These are phyloP conservation scores for Oncorhynchus nerka DNA, from an alignment of 2,113 vertebrate genomes.

Conservation along the genomic window DNA sequence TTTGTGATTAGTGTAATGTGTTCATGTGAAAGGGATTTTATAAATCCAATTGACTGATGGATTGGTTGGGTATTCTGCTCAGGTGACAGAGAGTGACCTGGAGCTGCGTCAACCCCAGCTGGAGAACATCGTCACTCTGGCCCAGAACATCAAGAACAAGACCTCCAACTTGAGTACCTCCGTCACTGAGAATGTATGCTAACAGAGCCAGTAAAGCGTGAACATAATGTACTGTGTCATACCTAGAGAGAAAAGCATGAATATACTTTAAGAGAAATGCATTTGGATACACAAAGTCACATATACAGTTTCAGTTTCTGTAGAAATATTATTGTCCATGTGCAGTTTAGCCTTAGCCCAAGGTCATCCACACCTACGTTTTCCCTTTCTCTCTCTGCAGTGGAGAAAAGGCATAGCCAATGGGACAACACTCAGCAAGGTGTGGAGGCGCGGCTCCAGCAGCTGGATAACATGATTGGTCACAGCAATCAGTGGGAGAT, in stretches of 20 bases:
- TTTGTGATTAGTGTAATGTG: no score
- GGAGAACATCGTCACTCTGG: constrained; percentile 91
- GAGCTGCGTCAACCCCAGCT: constrained; percentile 92
- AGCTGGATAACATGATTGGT: constrained; percentile 85
- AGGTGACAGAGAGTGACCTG: constrained; percentile 93
- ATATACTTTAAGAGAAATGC: no score
- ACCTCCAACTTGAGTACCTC: constrained; percentile 90
- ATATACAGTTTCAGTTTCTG: no score
- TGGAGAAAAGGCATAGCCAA: constrained; percentile 89
- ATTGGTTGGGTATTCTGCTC: constrained; percentile 6
- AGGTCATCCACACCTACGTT: no score
- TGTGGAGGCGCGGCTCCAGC: constrained; percentile 83
- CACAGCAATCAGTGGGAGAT: constrained; percentile 91
- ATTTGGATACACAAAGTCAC: background rate
- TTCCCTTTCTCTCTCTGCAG: constrained; percentile 57
- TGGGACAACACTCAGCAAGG: constrained; percentile 92
- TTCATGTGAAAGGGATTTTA: no score
- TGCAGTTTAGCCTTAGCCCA: no score
- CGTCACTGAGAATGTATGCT: constrained; percentile 67
- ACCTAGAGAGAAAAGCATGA: no score
- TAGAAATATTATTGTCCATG: no score
- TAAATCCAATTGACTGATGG: no score
- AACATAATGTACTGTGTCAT: no score
- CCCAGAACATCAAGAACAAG: constrained; percentile 98
- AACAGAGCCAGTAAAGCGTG: background rate